Conservation (phyloP, 2,888 invertebrate species). For the Myopa tessellatipennis region DNA sequence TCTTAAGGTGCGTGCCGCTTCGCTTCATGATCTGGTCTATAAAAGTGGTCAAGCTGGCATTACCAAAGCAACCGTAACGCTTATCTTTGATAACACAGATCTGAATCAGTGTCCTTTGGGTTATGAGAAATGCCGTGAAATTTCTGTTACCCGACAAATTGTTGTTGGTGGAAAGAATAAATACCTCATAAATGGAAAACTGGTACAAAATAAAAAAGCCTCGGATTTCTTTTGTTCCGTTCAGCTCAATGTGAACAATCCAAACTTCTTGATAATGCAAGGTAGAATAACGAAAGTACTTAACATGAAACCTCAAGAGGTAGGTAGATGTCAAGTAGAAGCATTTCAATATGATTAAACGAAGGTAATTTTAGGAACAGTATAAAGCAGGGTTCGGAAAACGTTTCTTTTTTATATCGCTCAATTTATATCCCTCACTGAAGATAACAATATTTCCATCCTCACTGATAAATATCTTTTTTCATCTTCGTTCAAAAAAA, state of each 20-base stretch:
- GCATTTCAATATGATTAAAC: not conserved
- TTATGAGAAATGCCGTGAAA: slow-evolving; percentile 90
- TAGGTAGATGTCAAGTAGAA: slow-evolving; percentile 62
- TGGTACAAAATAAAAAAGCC: slow-evolving; percentile 89
- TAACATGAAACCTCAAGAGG: slow-evolving; percentile 98
- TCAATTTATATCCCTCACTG: too few species aligned
- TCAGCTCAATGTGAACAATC: slow-evolving; percentile 98
- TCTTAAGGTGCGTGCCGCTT: slow-evolving; percentile 85
- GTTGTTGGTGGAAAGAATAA: slow-evolving; percentile 88
- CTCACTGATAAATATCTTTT: too few species aligned
- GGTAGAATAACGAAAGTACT: slow-evolving; percentile 98
- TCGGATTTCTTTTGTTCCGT: slow-evolving; percentile 96
- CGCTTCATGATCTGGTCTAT: slow-evolving; percentile 95
- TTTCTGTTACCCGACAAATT: slow-evolving; percentile 91
- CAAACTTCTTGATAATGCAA: slow-evolving; percentile 99
- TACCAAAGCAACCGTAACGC: slow-evolving; percentile 93
- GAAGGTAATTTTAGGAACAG: too few species aligned
- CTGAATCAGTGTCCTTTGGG: slow-evolving; percentile 86
- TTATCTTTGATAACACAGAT: slow-evolving; percentile 94
- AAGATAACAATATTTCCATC: too few species aligned
- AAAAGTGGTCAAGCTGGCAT: slow-evolving; percentile 97
- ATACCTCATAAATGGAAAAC: slow-evolving; percentile 92
- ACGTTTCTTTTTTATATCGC: too few species aligned
- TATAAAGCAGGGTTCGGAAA: too few species aligned
- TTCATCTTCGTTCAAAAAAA: too few species aligned